These are phyloP conservation scores for Cochlearius cochlearius DNA, from an alignment of 2,113 vertebrate genomes.

Conservation along the genomic window DNA sequence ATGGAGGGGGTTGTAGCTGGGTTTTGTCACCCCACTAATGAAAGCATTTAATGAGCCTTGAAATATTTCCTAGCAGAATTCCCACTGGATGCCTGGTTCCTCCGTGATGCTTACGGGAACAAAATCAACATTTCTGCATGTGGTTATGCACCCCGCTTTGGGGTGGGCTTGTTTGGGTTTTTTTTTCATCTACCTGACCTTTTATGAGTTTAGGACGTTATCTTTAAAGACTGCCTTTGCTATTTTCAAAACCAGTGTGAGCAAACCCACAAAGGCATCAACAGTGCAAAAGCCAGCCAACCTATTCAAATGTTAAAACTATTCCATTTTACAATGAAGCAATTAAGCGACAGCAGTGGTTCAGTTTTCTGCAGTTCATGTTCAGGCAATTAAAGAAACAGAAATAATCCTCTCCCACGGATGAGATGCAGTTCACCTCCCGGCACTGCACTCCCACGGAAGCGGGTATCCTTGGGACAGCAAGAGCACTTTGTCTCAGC, in stretches of 20 bases:
- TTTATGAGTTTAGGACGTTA: background rate
- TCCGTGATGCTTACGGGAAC: accelerated
- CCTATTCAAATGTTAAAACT: too few relatives aligned
- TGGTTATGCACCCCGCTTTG: accelerated
- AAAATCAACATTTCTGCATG: background rate
- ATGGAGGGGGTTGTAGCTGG: too few relatives aligned
- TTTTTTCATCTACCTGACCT: background rate
- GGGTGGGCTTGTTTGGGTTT: background rate
- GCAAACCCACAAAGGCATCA: background rate
- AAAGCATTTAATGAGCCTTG: background rate
- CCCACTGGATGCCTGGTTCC: background rate
- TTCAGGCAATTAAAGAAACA: background rate
- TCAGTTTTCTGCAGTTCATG: background rate
- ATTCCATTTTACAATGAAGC: background rate
- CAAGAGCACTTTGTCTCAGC: background rate
- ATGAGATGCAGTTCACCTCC: background rate
- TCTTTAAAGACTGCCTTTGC: too few relatives aligned
- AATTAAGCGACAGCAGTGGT: background rate
- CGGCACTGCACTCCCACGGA: background rate
- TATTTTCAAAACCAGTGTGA: background rate
- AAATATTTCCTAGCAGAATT: background rate
- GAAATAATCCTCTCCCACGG: background rate
- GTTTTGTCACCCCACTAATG: background rate
- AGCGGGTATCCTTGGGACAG: background rate
- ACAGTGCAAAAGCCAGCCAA: background rate